These are phyloP conservation scores for Megaustenia siamemsis DNA, from an alignment of 2,888 invertebrate genomes.

Conservation along the genomic window DNA sequence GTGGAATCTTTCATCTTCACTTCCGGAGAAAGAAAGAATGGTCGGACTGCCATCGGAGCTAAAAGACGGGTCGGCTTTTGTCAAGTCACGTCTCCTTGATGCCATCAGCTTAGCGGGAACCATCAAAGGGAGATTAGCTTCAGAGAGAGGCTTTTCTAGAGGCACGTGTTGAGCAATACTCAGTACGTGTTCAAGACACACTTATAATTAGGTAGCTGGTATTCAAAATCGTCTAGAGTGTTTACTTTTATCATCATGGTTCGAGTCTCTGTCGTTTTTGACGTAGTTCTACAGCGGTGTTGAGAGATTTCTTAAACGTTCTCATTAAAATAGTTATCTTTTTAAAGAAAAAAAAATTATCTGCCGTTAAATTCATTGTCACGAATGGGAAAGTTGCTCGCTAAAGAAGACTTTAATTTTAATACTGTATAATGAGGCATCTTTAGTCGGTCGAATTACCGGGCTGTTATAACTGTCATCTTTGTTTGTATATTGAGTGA, in stretches of 20 bases:
- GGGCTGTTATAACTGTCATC: neutral
- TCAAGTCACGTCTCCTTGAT: conserved; percentile 38
- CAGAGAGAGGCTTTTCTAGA: conserved; percentile 12
- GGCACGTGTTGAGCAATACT: conserved; percentile 42
- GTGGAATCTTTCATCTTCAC: conserved; percentile 30
- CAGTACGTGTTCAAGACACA: conserved; percentile 1
- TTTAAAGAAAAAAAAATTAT: neutral
- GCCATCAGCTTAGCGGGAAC: conserved; percentile 32
- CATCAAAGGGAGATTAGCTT: conserved; percentile 39
- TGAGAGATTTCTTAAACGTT: conserved; percentile 9
- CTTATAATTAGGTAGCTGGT: conserved; percentile 30
- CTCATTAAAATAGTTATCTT: conserved; percentile 2
- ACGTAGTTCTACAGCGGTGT: neutral
- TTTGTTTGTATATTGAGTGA: neutral
- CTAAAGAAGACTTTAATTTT: neutral
- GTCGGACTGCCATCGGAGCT: neutral
- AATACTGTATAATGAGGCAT: conserved; percentile 9
- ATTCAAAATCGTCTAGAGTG: neutral
- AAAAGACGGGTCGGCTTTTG: conserved; percentile 40
- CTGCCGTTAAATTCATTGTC: conserved; percentile 9
- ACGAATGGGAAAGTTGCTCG: neutral
- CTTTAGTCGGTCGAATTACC: neutral
- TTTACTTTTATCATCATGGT: conserved; percentile 26
- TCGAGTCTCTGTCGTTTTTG: neutral
- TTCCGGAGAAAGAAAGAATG: conserved; percentile 35